Conservation (phyloP, 2,113 vertebrate species). For the Naja naja region DNA sequence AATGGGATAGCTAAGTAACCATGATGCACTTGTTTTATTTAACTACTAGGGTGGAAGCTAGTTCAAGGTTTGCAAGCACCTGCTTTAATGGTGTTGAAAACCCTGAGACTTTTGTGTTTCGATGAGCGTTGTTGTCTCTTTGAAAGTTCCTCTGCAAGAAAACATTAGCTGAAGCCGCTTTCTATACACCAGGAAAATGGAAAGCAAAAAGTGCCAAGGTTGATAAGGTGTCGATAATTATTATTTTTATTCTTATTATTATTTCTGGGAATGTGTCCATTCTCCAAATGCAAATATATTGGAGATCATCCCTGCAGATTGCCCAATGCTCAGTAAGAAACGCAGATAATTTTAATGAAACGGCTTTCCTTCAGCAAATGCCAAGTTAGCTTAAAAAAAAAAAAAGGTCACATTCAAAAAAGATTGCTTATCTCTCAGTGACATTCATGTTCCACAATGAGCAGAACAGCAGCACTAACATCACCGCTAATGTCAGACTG, state of each 20-base stretch:
- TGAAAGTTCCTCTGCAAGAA: not conserved
- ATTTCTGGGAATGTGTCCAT: not conserved
- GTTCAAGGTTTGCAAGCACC: not conserved
- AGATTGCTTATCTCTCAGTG: slow-evolving; percentile 27
- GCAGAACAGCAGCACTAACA: not conserved
- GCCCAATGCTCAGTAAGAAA: slow-evolving; percentile 8
- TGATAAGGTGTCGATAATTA: not conserved
- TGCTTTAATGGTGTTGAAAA: not conserved
- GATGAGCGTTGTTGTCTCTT: not conserved
- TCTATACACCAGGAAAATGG: slow-evolving; percentile 6
- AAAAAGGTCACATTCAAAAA: slow-evolving; percentile 22
- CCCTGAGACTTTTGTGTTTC: not conserved
- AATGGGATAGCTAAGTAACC: not conserved
- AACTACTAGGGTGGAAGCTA: not conserved
- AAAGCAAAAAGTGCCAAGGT: not conserved
- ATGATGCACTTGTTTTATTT: not conserved
- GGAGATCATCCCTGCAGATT: slow-evolving; percentile 22
- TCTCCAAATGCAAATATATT: slow-evolving; percentile 25
- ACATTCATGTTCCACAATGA: slow-evolving; percentile 11
- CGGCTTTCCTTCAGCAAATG: slow-evolving; percentile 26
- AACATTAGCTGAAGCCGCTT: not conserved
- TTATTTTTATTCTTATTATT: not conserved
- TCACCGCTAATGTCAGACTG: not conserved
- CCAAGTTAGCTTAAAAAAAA: not conserved
- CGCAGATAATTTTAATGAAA: slow-evolving; percentile 32